These are phyloP conservation scores for Halcyon leucocephala DNA, from an alignment of 2,797 vertebrate genomes.

Conservation along the genomic window DNA sequence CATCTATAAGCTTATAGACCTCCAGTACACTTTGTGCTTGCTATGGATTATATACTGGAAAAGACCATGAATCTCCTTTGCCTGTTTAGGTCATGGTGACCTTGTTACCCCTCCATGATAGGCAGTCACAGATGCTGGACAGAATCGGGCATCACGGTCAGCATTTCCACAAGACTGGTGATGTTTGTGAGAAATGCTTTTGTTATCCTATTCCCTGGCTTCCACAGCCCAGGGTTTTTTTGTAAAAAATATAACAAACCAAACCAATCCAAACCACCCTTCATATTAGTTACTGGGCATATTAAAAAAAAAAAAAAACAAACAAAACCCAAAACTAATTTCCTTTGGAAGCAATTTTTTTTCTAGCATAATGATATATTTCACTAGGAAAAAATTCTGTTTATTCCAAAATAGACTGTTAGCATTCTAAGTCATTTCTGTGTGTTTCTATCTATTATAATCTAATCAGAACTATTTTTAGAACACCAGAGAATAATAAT, in stretches of 20 bases:
- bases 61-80: not conserved
- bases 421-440: conserved; percentile 38
- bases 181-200: not conserved
- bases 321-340: not conserved
- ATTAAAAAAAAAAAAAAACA: not conserved
- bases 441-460: conserved; percentile 27
- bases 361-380: not conserved
- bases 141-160: not conserved
- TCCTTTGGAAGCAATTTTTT: conserved; percentile 6
- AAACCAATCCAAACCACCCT: not conserved
- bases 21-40: not conserved
- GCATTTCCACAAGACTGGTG: not conserved
- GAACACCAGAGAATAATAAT: not conserved
- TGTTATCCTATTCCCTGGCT: not conserved
- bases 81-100: not conserved
- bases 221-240: not conserved
- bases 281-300: not conserved
- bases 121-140: not conserved
- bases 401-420: conserved; percentile 49
- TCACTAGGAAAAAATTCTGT: conserved; percentile 1
- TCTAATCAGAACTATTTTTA: conserved; percentile 57
- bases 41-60: not conserved
- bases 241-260: not conserved
- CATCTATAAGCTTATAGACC: not conserved
- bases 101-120: not conserved